Base-by-base conservation (phyloP, 37 sponge, comb jelly and placozoan species). In the Corticium candelabrum region DNA sequence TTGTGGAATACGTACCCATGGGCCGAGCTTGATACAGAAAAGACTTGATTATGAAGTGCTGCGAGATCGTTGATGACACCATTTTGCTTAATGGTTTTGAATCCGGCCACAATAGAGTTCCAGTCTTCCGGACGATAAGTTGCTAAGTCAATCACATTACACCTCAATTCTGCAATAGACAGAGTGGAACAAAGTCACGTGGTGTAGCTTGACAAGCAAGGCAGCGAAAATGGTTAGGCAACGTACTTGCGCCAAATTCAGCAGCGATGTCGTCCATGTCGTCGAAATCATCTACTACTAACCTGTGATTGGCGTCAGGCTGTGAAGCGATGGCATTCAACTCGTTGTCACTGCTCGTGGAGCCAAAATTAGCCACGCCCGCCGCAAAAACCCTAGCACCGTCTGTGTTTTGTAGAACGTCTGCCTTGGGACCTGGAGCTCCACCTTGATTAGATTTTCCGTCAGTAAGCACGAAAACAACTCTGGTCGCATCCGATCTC, bases 381-480 rank as follows among this genome's bases (percentile, higher is more conserved):
- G 21, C 21, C 15, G 62, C 62, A 50, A 50, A 50, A 50, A 50
- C 62, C 21, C 15, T 50, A 27, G 62, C 62, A 11, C 21, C 21
- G 62, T 50, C 62, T 21, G 62, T 50, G 11, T 21, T 21, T 21
- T 50, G 11, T 21, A 50, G 21, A 11, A 50, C 62, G 62, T 50
- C 62, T 27, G 62, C 62, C 11, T 11, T 21, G 15, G 62, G 62
- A 11, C 21, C 21, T 11, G 62, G 62, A 50, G 11, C 21, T 50
- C 62, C 62, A 21, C 62, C 62, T 21, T 50, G 62, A 4, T 75
- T 75, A 37, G 76, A 75, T 38, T 38, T 39, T 32, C 76, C 76
- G 38, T 75, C 76, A 38, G 76, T 75, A 3, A 75, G 3, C 2
- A 75, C 39, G 3, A 75, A 75, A 2, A 75, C 3, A 2, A 75